Evolutionary conservation across 2,888 invertebrate genomes (phyloP), one percentile per base, ranked within the genome.

Genomic region (Harmothoe impar): DNA sequence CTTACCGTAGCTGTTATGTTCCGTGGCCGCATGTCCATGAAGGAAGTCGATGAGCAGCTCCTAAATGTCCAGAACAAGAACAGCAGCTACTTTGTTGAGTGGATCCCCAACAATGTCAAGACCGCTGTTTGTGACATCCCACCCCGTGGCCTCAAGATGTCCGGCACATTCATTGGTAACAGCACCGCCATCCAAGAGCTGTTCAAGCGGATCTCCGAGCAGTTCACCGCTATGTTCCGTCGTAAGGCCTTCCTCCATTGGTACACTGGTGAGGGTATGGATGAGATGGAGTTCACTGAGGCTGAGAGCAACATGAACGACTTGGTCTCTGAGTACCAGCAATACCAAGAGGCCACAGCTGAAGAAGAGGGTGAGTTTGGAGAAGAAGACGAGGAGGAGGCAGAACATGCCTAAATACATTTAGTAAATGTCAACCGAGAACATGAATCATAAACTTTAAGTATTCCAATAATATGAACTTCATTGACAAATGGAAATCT

Each of bases 21-120:
- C 94, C 93, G 95, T 89, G 95, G 95, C 12, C 94, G 95, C 43
- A 95, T 95, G 95, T 95, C 95, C 89, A 95, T 95, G 95, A 95
- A 95, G 92, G 95, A 95, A 91, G 95, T 95, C 10, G 89, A 89
- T 89, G 89, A 89, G 89, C 89, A 89, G 68, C 56, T 89, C 62
- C 62, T 89, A 1, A 89, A 89, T n/a, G 89, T 89, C 23, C 89
- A 89, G 35, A 89, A 89, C 72, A 89, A 89, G 72, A 89, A 89
- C 68, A 89, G 89, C 89, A 89, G 89, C 68, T 89, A 89, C 72
- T 89, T 89, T 33, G 89, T 89, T 23, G 89, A 89, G 35, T 89
- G 89, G 89, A 89, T 89, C 89, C 89, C 89, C 72, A 89, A 89
- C 72, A 89, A 89, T 62, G 89, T 89, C 68, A 89, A 89, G 72